Percentiles rank a stretch among this genome's conserved stretches.
Evolutionary conservation across 2,113 vertebrate species (phyloP).

Genomic region (Rutilus rutilus): DNA sequence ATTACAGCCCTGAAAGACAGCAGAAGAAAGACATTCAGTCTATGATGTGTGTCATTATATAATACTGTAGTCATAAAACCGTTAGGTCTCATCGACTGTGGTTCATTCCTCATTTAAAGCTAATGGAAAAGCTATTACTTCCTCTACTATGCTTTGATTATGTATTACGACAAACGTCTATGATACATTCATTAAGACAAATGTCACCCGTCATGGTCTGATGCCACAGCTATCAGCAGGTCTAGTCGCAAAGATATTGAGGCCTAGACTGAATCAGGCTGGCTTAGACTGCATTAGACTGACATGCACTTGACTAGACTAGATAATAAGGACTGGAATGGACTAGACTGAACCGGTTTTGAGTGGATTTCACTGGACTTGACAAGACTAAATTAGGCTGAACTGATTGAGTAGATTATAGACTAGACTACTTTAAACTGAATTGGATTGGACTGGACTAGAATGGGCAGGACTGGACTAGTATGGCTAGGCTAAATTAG

Average conservation of each 20-base stretch:
- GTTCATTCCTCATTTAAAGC: neutral
- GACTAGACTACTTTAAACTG: neutral
- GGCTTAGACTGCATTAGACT: neutral
- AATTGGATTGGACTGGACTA: neutral
- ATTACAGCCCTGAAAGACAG: constrained; percentile 74
- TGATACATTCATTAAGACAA: neutral
- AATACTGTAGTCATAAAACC: neutral
- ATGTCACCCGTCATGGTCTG: neutral
- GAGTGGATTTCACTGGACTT: neutral
- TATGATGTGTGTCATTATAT: neutral
- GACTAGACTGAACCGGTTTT: neutral
- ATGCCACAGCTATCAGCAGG: neutral
- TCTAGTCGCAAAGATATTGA: neutral
- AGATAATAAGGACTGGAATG: neutral
- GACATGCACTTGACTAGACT: neutral
- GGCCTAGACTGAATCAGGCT: neutral
- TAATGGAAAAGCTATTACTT: constrained; percentile 8
- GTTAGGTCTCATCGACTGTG: neutral
- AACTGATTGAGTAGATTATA: neutral
- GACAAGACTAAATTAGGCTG: neutral
- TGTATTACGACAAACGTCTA: neutral
- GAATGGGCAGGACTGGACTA: neutral
- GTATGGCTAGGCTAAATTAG: neutral
- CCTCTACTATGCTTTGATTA: neutral
- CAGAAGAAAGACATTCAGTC: neutral